Conservation (phyloP, 1,140 invertebrate genomes). For the Cephus cinctus region DNA sequence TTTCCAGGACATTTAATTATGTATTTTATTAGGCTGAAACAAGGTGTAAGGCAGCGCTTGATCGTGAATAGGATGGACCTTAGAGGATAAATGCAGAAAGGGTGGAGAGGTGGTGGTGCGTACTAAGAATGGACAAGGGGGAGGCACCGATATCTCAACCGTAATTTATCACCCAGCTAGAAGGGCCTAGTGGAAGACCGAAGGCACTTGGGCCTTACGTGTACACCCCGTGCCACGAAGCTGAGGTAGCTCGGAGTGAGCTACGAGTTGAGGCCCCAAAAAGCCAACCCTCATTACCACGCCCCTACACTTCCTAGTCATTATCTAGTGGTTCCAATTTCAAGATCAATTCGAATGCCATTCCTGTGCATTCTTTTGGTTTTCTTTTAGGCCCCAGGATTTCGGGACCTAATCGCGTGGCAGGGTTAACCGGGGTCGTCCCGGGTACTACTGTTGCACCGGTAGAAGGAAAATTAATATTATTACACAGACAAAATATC, state of each 20-base stretch:
- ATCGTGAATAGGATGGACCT: conserved; percentile 30
- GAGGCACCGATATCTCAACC: conserved; percentile 8
- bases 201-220: background rate
- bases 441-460: too few species aligned
- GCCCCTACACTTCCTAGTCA: conserved; percentile 48
- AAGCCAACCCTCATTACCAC: conserved; percentile 47
- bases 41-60: too few species aligned
- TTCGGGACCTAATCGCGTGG: too few species aligned
- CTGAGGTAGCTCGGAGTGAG: background rate
- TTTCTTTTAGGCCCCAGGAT: too few species aligned
- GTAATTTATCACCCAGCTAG: conserved; percentile 11
- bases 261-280: background rate
- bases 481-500: too few species aligned
- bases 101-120: background rate
- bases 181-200: background rate
- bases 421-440: too few species aligned
- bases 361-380: too few species aligned
- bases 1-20: too few species aligned
- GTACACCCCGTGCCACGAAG: background rate
- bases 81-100: conserved; percentile 22
- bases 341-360: too few species aligned
- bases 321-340: conserved; percentile 46
- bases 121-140: background rate
- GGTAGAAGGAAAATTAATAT: too few species aligned
- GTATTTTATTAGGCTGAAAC: too few species aligned